Evolutionary conservation across 2,113 vertebrate genomes (phyloP).

Genomic region (Ellobius talpinus): DNA sequence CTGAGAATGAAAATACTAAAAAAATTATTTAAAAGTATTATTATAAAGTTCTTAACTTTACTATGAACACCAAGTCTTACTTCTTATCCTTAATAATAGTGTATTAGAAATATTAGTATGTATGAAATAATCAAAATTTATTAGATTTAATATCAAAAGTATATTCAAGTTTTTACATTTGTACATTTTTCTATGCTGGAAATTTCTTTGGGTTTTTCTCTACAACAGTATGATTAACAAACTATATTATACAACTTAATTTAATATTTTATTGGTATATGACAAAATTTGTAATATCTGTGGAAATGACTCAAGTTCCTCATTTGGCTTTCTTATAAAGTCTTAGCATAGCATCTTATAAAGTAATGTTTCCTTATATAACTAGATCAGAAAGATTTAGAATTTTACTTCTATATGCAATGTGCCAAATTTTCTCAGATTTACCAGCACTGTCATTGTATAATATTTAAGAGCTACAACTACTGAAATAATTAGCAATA

Average conservation of each 20-base stretch:
- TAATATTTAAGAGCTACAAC: conserved; percentile 15
- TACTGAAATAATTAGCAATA: conserved; percentile 36
- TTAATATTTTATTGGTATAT: not conserved
- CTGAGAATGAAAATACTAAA: not conserved
- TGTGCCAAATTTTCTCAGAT: not conserved
- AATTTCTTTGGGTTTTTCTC: not conserved
- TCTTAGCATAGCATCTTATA: conserved; percentile 7
- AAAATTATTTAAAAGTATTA: not conserved
- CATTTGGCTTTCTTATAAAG: conserved; percentile 37
- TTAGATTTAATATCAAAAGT: not conserved
- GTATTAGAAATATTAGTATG: not conserved
- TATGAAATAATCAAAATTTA: conserved; percentile 30
- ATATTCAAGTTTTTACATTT: not conserved
- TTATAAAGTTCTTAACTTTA: not conserved
- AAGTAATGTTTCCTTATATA: not conserved
- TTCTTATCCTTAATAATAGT: not conserved
- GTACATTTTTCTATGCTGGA: not conserved
- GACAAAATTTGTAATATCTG: conserved; percentile 43
- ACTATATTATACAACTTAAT: conserved; percentile 42
- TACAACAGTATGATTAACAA: conserved; percentile 42
- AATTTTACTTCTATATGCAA: conserved; percentile 3
- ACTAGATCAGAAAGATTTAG: not conserved
- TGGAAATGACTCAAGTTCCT: conserved; percentile 58
- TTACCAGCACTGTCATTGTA: not conserved
- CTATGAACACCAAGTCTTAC: fast-evolving